Evolutionary conservation across 23 tunicate species (phyloP).

Genomic region (Trididemnum miniatum): DNA sequence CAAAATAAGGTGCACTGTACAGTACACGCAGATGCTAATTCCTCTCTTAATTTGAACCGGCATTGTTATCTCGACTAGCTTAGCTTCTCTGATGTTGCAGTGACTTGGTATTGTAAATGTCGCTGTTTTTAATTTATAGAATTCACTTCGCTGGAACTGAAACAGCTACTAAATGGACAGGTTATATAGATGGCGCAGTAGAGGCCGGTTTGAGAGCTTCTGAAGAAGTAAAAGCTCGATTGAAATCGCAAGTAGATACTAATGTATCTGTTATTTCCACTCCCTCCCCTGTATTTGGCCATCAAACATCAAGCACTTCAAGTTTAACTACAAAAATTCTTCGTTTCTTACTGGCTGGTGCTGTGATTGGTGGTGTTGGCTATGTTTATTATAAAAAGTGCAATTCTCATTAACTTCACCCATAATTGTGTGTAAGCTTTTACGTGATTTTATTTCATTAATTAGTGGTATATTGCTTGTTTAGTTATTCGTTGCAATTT

Average conservation of each 20-base stretch:
- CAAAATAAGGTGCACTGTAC: too few relatives aligned
- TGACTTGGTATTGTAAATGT: too few relatives aligned
- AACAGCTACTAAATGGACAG: constrained; percentile 74
- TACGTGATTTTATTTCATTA: too few relatives aligned
- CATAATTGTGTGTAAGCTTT: too few relatives aligned
- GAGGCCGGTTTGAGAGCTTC: constrained; percentile 71
- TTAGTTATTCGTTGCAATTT: too few relatives aligned
- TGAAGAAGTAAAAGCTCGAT: constrained; percentile 28
- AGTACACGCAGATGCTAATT: too few relatives aligned
- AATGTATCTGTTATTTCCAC: not conserved
- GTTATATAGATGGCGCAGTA: constrained; percentile 86
- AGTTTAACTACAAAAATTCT: not conserved
- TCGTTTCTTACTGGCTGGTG: not conserved
- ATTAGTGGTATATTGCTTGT: too few relatives aligned
- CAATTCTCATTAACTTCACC: too few relatives aligned
- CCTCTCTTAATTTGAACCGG: too few relatives aligned
- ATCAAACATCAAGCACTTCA: not conserved
- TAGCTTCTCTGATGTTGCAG: too few relatives aligned
- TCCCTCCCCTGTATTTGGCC: constrained; percentile 10
- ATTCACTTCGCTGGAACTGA: constrained; percentile 97
- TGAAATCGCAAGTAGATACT: not conserved
- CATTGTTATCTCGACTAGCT: too few relatives aligned
- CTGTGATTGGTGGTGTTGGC: not conserved
- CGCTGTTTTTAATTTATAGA: constrained; percentile 39
- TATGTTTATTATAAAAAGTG: not conserved